These are phyloP conservation scores for Drosophila flavopinicola DNA, from an alignment of 2,888 invertebrate genomes.

Conservation along the genomic window DNA sequence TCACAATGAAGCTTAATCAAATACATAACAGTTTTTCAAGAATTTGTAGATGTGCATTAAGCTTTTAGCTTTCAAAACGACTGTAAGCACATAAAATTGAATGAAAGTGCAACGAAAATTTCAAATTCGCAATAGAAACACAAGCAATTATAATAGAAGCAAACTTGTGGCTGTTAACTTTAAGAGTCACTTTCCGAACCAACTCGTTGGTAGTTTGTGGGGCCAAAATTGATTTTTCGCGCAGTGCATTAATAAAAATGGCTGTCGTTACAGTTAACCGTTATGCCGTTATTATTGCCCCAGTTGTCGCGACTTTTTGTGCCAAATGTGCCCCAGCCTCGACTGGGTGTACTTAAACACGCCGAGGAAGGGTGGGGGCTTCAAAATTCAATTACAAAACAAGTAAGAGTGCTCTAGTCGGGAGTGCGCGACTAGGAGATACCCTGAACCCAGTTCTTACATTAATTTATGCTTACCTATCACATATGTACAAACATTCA, in stretches of 20 bases:
- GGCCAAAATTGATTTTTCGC: slow-evolving; percentile 4
- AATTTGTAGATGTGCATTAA: no score
- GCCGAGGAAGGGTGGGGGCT: neutral
- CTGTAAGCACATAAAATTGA: no score
- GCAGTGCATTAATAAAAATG: slow-evolving; percentile 16
- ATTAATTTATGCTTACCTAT: no score
- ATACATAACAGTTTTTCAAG: no score
- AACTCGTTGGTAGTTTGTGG: neutral
- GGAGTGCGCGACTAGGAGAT: no score
- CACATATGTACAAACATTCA: no score
- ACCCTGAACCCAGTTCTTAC: no score
- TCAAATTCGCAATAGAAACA: no score
- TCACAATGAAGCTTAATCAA: no score
- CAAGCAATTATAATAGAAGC: neutral
- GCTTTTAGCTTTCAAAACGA: no score
- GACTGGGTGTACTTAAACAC: slow-evolving; percentile 10
- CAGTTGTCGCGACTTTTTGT: slow-evolving; percentile 20
- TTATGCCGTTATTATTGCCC: slow-evolving; percentile 13
- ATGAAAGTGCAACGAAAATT: neutral
- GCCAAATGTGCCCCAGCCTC: slow-evolving; percentile 11
- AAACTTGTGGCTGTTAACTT: neutral
- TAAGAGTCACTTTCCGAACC: neutral
- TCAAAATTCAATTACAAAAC: slow-evolving; percentile 51
- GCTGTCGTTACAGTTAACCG: slow-evolving; percentile 11
- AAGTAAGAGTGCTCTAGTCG: no score